Evolutionary conservation across 2,888 invertebrate species (phyloP).

Genomic region (Octodonta nipae): DNA sequence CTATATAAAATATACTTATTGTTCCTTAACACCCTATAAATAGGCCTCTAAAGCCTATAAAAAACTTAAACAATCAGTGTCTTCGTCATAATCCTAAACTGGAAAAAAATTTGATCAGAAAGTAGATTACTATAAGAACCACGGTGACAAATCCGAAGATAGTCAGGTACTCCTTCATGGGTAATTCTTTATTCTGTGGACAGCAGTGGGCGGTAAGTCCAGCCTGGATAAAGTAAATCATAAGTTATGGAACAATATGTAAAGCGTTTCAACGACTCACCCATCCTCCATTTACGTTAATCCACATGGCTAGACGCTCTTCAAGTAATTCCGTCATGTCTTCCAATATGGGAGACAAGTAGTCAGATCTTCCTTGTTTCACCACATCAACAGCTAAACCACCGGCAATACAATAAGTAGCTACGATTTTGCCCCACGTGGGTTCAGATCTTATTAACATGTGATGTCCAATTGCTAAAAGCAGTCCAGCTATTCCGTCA

Average conservation of each 20-base stretch:
- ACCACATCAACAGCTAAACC: conserved; percentile 72
- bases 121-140: conserved; percentile 28
- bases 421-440: conserved; percentile 68
- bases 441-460: conserved; percentile 59
- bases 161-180: conserved; percentile 29
- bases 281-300: conserved; percentile 78
- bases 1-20: too few relatives aligned
- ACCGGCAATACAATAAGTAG: conserved; percentile 69
- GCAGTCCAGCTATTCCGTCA: conserved; percentile 47
- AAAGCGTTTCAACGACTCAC: conserved; percentile 37
- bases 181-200: conserved; percentile 31
- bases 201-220: conserved; percentile 33
- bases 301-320: conserved; percentile 60
- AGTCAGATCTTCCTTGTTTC: conserved; percentile 58
- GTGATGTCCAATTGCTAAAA: conserved; percentile 57
- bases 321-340: conserved; percentile 62
- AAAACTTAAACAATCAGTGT: too few relatives aligned
- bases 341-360: conserved; percentile 52
- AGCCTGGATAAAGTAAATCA: conserved; percentile 19
- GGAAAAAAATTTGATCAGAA: conserved; percentile 24
- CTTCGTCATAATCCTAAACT: too few relatives aligned
- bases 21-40: too few relatives aligned
- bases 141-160: conserved; percentile 27
- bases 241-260: not conserved
- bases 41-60: too few relatives aligned